These are phyloP conservation scores for Hippoglossus stenolepis DNA, from an alignment of 2,113 vertebrate genomes.

Conservation along the genomic window DNA sequence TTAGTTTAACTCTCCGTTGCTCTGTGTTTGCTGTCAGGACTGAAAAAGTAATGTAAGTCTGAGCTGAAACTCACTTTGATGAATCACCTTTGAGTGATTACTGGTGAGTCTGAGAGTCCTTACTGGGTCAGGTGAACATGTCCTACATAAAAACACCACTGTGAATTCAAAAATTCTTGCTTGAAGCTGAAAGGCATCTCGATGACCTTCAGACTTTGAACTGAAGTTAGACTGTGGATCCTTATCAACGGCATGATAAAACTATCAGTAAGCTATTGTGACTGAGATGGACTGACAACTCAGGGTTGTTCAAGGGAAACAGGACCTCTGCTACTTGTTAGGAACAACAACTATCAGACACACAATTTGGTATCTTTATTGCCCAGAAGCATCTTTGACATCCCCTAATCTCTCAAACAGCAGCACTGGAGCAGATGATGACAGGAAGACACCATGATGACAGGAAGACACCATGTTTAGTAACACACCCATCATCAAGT, in stretches of 20 bases:
- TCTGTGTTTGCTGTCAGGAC: constrained; percentile 3
- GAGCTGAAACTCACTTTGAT: constrained; percentile 44
- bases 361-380: too few relatives aligned
- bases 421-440: too few relatives aligned
- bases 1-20: constrained; percentile 3
- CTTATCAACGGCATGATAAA: neutral
- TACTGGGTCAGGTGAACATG: constrained; percentile 15
- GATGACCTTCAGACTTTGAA: constrained; percentile 30
- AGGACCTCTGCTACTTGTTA: too few relatives aligned
- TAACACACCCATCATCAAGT: too few relatives aligned
- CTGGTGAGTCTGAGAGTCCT: constrained; percentile 6
- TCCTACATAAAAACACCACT: constrained; percentile 36
- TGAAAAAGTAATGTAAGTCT: constrained; percentile 3
- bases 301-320: too few relatives aligned
- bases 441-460: too few relatives aligned
- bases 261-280: neutral
- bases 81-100: constrained; percentile 52
- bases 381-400: too few relatives aligned
- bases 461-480: too few relatives aligned
- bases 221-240: neutral
- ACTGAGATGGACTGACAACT: neutral
- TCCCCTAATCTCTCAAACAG: too few relatives aligned
- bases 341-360: too few relatives aligned
- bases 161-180: constrained; percentile 16
- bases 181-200: neutral